Conservation (phyloP, 2,888 invertebrate species). For the Agrochola litura region DNA sequence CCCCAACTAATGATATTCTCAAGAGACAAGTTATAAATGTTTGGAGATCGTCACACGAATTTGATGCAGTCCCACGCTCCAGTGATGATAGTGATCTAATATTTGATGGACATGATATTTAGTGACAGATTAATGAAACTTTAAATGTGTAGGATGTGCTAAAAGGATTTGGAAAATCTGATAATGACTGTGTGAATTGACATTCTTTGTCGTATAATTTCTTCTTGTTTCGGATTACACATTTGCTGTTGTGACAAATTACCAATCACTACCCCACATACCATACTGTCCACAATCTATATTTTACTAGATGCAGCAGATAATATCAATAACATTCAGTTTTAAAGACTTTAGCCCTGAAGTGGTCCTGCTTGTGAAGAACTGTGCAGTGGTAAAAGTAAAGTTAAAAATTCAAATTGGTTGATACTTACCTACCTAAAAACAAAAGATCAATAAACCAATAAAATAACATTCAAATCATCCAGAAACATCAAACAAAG, state of each 20-base stretch:
- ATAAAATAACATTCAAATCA: constrained; percentile 54
- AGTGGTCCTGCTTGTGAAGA: too few species aligned
- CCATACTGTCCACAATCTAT: neutral
- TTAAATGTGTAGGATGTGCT: constrained; percentile 30
- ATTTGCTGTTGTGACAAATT: neutral
- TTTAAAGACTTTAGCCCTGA: neutral
- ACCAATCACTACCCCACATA: accelerated
- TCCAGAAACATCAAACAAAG: constrained; percentile 74
- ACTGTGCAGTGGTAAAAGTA: too few species aligned
- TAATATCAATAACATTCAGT: too few species aligned
- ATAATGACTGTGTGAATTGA: constrained; percentile 23
- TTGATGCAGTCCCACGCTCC: constrained; percentile 80
- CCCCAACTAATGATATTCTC: constrained; percentile 76
- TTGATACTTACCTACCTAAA: neutral
- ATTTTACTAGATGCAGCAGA: neutral
- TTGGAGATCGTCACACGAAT: constrained; percentile 81
- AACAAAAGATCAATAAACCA: constrained; percentile 3
- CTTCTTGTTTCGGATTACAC: neutral
- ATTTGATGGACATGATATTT: constrained; percentile 29
- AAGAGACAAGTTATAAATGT: constrained; percentile 80
- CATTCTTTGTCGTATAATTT: too few species aligned
- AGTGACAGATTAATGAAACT: constrained; percentile 41
- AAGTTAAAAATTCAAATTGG: neutral
- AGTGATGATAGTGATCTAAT: constrained; percentile 57
- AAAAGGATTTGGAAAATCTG: constrained; percentile 36